Percentiles rank a stretch among this genome's conserved stretches.
These are phyloP conservation scores for Arctopsyche grandis DNA, from an alignment of 1,140 invertebrate genomes.

Conservation along the genomic window DNA sequence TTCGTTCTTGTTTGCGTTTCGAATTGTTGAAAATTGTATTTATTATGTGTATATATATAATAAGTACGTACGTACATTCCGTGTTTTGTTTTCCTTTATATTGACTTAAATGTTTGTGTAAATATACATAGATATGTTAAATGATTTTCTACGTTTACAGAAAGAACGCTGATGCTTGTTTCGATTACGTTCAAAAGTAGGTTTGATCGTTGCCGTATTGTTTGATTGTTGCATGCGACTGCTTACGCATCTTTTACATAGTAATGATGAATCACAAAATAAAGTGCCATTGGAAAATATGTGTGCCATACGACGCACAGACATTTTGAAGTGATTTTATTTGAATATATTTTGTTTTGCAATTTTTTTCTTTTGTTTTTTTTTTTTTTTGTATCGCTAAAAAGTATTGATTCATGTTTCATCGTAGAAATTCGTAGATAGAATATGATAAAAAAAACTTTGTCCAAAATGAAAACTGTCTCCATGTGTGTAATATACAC, in stretches of 20 bases:
- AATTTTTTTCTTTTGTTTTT: neutral
- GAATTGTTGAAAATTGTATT: no score
- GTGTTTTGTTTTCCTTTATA: neutral
- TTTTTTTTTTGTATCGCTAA: neutral
- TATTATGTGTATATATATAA: neutral
- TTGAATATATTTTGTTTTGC: no score
- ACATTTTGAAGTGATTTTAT: slow-evolving; percentile 18
- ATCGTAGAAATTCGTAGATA: slow-evolving; percentile 3
- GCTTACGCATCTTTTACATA: neutral
- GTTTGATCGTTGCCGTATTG: neutral
- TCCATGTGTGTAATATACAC: no score
- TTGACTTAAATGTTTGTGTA: neutral
- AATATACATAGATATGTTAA: neutral
- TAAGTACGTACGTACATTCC: neutral
- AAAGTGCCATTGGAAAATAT: slow-evolving; percentile 33
- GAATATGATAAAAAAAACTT: neutral
- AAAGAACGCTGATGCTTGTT: neutral
- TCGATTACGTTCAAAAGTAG: no score
- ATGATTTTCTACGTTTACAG: neutral
- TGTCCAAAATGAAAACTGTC: no score
- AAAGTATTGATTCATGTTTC: neutral
- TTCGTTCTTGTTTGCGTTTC: neutral
- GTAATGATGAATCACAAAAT: slow-evolving; percentile 12
- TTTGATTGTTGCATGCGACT: slow-evolving; percentile 1
- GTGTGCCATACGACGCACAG: slow-evolving; percentile 42